Evolutionary conservation across 2,113 vertebrate genomes (phyloP).

Genomic region (Callorhinus ursinus): DNA sequence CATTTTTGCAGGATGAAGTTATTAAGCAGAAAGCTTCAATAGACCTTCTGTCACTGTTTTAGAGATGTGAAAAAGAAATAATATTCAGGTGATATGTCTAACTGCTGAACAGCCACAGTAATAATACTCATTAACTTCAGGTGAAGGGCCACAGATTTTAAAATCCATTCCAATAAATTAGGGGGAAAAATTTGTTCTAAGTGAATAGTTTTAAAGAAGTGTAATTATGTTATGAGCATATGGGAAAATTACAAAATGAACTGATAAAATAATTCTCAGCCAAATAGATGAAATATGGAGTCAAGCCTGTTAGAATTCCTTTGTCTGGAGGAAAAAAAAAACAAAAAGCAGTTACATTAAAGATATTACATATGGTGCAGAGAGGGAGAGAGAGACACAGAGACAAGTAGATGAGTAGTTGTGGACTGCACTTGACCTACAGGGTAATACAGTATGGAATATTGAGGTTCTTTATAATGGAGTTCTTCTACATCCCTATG

Average conservation of each 20-base stretch:
- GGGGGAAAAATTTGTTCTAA: background rate
- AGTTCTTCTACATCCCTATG: background rate
- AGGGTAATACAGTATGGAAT: background rate
- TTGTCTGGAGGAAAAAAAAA: background rate
- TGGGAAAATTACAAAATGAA: constrained; percentile 39
- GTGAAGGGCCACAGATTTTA: background rate
- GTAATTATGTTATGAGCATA: background rate
- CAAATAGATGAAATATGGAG: background rate
- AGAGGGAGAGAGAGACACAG: background rate
- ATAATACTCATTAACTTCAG: constrained; percentile 38
- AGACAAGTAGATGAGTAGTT: background rate
- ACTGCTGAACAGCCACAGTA: background rate
- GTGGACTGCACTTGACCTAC: background rate
- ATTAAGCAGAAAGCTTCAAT: constrained; percentile 49
- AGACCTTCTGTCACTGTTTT: background rate
- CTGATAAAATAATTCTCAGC: background rate
- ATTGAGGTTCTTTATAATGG: background rate
- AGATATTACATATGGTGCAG: background rate
- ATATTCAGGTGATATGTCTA: constrained; percentile 11
- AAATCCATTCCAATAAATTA: constrained; percentile 45
- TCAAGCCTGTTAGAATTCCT: background rate
- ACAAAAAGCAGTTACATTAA: background rate
- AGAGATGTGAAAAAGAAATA: constrained; percentile 29
- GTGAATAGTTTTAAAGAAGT: constrained; percentile 27
- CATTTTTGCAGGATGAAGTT: background rate